Evolutionary conservation across 2,113 vertebrate species (phyloP).

Genomic region (Apaloderma vittatum): DNA sequence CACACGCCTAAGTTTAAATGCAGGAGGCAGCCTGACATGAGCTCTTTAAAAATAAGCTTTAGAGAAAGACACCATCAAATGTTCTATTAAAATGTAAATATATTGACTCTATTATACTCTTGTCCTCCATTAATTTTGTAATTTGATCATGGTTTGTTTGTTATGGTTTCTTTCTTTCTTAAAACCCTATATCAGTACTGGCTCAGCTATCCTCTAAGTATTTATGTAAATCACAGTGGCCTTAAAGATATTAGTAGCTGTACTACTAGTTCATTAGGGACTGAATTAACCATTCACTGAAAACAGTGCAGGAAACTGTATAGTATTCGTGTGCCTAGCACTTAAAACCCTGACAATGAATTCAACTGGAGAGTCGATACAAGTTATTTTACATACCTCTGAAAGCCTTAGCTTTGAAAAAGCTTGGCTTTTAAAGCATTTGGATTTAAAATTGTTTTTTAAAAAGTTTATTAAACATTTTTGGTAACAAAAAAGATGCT

Average conservation of each 20-base stretch:
- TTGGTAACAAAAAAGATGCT: neutral
- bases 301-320: neutral
- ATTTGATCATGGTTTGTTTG: neutral
- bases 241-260: neutral
- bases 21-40: neutral
- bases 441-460: neutral
- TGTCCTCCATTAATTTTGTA: neutral
- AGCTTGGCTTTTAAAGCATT: neutral
- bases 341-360: neutral
- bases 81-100: neutral
- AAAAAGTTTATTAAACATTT: neutral
- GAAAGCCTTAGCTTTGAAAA: neutral
- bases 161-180: neutral
- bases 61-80: neutral
- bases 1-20: neutral
- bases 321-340: neutral
- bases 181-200: neutral
- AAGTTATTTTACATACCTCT: neutral
- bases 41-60: neutral
- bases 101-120: neutral
- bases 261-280: neutral
- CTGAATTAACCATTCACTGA: neutral
- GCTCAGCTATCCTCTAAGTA: neutral
- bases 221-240: neutral
- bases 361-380: neutral